These are phyloP conservation scores for Amblyjoppa proteus DNA, from an alignment of 2,888 invertebrate species.

Conservation along the genomic window DNA sequence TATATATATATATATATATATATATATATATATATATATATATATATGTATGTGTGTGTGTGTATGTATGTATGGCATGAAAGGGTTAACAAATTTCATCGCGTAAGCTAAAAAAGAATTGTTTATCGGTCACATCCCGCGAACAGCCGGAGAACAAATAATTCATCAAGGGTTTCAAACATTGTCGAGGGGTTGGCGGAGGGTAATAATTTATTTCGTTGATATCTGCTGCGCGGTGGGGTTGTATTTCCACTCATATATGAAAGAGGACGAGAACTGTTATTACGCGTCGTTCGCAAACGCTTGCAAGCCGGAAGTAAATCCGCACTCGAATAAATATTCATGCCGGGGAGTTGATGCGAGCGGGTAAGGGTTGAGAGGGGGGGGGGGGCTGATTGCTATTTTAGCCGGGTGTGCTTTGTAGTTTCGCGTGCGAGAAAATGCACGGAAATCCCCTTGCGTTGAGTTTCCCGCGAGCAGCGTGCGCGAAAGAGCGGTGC, in stretches of 20 bases:
- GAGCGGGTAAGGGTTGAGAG: background rate
- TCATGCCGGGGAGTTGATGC: constrained; percentile 40
- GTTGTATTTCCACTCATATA: constrained; percentile 22
- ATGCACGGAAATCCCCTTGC: constrained; percentile 38
- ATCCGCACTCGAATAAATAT: constrained; percentile 59
- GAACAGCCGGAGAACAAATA: background rate
- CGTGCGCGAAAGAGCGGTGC: constrained; percentile 18
- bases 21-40: too few relatives aligned
- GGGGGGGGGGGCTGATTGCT: constrained; percentile 11
- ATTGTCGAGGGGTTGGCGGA: background rate
- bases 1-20: too few relatives aligned
- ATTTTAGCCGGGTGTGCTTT: constrained; percentile 35
- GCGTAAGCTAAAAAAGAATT: background rate
- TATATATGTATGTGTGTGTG: too few relatives aligned
- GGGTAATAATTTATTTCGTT: constrained; percentile 40
- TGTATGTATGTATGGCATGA: background rate
- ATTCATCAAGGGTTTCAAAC: constrained; percentile 5
- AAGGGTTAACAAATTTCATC: background rate
- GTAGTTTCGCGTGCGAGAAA: constrained; percentile 53
- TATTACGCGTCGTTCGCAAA: constrained; percentile 19
- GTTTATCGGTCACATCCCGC: constrained; percentile 6
- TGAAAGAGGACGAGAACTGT: background rate
- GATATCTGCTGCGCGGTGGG: constrained; percentile 25
- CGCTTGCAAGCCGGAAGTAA: constrained; percentile 45
- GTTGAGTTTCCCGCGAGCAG: constrained; percentile 9